Evolutionary conservation across 1,140 invertebrate species (phyloP), one percentile per base, ranked within the genome.

Genomic region (Drosophila watanabei): DNA sequence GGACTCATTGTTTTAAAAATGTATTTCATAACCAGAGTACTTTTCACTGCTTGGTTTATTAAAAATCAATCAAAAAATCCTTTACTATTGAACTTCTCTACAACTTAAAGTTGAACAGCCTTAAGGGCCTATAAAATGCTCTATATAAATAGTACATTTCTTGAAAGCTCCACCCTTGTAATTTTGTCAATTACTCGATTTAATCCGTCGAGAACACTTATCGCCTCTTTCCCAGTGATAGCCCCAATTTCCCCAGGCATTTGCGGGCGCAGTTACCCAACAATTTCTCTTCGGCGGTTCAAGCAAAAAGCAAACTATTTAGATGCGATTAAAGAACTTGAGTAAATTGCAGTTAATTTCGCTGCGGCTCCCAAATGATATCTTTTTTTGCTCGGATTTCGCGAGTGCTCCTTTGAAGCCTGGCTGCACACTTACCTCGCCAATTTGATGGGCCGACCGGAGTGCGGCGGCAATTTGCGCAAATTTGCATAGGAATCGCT

Each of bases 401-500:
- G 48, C 14, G 54, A 56, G 11, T 16, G 32, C 60, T 64, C 43
- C 60, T 35, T 41, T 43, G 28, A 24, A 41, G 52, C 43, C 37
- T 41, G 14, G 28, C n/a, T 28, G 20, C 33, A 35, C 76, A 93
- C 92, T 90, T 87, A 93, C 92, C 93, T 93, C 88, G 79, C 93
- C 92, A 71, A 88, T 82, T 78, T 76, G 72, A 80, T 92, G 90
- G 57, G 84, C 75, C 75, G 89, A 62, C 54, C 94, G 94, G 61
- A 95, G 92, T 68, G 93, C 91, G 49, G 91, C 91, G 49, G 95
- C 93, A 61, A 96, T 93, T 75, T 93, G 93, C 6, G 95, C 94
- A 48, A 95, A 95, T 65, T 95, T 95, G 63, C 94, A 94, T 82
- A 95, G 94, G 93, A 96, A 96, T 65, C 94, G 94, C 68, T 94